Conservation (phyloP, 2,797 vertebrate genomes). For the Ataeniobius toweri region DNA sequence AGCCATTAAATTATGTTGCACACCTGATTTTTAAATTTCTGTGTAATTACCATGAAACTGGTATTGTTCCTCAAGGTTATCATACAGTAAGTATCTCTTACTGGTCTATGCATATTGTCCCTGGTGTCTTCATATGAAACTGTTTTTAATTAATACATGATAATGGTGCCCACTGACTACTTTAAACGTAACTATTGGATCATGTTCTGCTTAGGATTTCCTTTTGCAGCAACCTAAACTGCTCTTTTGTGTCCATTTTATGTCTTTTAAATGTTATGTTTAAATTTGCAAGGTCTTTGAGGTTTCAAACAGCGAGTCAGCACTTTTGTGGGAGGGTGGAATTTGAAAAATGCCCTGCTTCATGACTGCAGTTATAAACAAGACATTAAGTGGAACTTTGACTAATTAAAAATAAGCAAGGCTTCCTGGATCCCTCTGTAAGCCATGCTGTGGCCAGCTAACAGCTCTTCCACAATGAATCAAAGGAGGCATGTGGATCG, state of each 20-base stretch:
- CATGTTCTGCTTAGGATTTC: background rate
- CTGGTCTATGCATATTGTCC: background rate
- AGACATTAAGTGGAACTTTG: constrained; percentile 40
- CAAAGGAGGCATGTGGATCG: constrained; percentile 40
- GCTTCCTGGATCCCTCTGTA: constrained; percentile 38
- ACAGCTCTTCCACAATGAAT: constrained; percentile 44
- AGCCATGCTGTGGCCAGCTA: constrained; percentile 13
- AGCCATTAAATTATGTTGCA: background rate
- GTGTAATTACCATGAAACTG: too few relatives aligned
- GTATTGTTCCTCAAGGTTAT: too few relatives aligned
- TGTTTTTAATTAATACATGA: background rate
- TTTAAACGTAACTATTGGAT: background rate
- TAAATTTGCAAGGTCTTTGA: constrained; percentile 16
- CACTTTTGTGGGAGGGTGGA: constrained; percentile 40
- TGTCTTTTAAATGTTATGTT: constrained; percentile 12
- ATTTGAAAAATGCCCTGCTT: constrained; percentile 59
- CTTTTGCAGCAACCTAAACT: background rate
- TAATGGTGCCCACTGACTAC: background rate
- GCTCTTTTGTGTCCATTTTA: background rate
- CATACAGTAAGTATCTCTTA: background rate
- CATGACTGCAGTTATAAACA: constrained; percentile 58
- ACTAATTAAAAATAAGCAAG: constrained; percentile 43
- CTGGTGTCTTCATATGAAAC: background rate
- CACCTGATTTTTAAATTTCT: too few relatives aligned
- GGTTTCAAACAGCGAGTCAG: constrained; percentile 25